Base-by-base conservation (phyloP, 1,140 invertebrate genomes). In the Vanessa atalanta region DNA sequence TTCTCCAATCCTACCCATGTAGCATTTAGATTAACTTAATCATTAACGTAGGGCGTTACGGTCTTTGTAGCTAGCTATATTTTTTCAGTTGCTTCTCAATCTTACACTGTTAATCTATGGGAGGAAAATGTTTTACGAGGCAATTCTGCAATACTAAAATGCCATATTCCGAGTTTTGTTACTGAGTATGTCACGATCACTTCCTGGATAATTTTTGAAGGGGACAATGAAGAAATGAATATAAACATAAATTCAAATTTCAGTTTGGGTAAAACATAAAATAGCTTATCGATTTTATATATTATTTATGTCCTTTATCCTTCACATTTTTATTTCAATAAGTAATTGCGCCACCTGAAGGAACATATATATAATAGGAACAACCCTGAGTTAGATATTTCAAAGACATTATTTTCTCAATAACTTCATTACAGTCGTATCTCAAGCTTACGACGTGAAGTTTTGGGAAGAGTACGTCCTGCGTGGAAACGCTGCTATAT, bases 81-180 rank as follows among this genome's bases (percentile, higher is more conserved):
- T 31, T 57, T 64, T 43, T 37, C 95, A 98, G 97, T 98, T 90
- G 97, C 98, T 80, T 95, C 96, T 82, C 97, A 98, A 94, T 94
- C 95, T 76, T 98, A 98, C 93, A 96, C 96, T 82, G 96, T 97
- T 80, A 97, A 97, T 93, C 94, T 97, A 83, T 97, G 97, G 96
- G 97, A 98, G 90, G 97, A 98, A 92, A 97, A 97, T 90, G 97
- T 98, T 70, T 94, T 98, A 82, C 95, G 96, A 82, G 97, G 97
- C 75, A 98, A 98, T 92, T 95, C 96, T 79, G 97, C 96, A 80
- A 96, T 98, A 88, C 94, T 98, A 80, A 97, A 97, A 94, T 98
- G 97, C 94, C 96, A 97, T 93, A 97, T 98, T 92, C 97, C 97
- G 73, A 97, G 96, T 91, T 98, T 97, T 93, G 97, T 98, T 72